Evolutionary conservation across 2,888 invertebrate species (phyloP).

Genomic region (Mystacides longicornis): DNA sequence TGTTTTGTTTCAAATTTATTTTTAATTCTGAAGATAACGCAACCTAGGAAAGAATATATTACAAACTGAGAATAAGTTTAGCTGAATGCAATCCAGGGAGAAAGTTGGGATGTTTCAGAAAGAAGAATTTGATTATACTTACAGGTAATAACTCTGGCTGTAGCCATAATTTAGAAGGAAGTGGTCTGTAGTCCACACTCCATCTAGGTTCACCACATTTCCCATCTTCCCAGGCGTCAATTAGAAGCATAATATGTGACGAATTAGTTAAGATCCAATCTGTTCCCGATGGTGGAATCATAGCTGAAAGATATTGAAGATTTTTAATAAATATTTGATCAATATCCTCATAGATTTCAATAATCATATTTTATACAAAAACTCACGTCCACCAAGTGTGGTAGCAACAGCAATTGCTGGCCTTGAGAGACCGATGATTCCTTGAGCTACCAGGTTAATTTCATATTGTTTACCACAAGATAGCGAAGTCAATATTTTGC

Average conservation of each 20-base stretch:
- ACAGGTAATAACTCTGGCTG: constrained; percentile 24
- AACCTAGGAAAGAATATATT: neutral
- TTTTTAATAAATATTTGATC: no score
- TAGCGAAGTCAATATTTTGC: constrained; percentile 46
- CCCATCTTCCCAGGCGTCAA: constrained; percentile 76
- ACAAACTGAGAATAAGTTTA: neutral
- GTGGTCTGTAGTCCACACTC: constrained; percentile 63
- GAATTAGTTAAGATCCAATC: constrained; percentile 75
- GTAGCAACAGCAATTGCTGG: constrained; percentile 57
- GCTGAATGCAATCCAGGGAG: neutral
- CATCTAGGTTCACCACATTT: constrained; percentile 74
- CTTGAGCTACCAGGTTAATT: constrained; percentile 62
- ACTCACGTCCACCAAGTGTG: constrained; percentile 62
- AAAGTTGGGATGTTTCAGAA: neutral
- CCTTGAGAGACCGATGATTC: constrained; percentile 61
- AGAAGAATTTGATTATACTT: constrained; percentile 8
- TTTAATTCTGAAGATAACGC: neutral
- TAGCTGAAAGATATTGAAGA: constrained; percentile 51
- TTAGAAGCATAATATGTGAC: constrained; percentile 67
- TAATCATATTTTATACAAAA: no score
- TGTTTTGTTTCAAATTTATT: no score
- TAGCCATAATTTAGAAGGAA: constrained; percentile 42
- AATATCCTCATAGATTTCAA: neutral
- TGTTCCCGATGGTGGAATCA: constrained; percentile 59
- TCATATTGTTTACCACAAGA: constrained; percentile 67